These are phyloP conservation scores for Anoncus sp. DNA, from an alignment of 2,888 invertebrate genomes.

Conservation along the genomic window DNA sequence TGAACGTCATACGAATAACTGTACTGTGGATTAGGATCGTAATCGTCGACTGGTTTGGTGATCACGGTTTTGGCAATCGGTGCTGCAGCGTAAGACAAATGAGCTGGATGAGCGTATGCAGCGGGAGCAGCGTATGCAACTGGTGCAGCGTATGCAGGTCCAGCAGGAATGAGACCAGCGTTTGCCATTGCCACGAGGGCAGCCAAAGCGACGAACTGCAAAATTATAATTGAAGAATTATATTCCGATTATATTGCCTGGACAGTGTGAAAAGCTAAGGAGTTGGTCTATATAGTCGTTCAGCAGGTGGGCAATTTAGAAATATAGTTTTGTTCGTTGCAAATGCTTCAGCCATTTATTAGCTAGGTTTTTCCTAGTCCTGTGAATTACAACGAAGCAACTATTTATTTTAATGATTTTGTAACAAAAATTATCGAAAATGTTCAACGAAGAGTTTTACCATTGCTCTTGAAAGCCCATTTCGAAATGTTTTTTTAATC, in stretches of 20 bases:
- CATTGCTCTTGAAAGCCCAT: too few relatives aligned
- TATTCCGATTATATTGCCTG: not conserved
- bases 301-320: too few relatives aligned
- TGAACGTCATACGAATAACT: conserved; percentile 66
- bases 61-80: conserved; percentile 45
- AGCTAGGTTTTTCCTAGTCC: too few relatives aligned
- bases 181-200: conserved; percentile 82
- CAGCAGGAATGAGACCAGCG: conserved; percentile 83
- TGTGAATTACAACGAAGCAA: too few relatives aligned
- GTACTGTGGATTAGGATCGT: conserved; percentile 61
- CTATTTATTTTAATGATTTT: too few relatives aligned
- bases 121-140: conserved; percentile 56
- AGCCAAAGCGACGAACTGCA: too few relatives aligned
- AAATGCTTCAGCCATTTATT: too few relatives aligned
- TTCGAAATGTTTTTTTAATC: too few relatives aligned
- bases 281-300: too few relatives aligned
- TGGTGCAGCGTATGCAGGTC: conserved; percentile 54
- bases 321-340: too few relatives aligned
- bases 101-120: conserved; percentile 14
- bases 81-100: conserved; percentile 22
- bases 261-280: conserved; percentile 3
- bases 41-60: conserved; percentile 43
- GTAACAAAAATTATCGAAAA: too few relatives aligned
- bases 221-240: not conserved
- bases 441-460: too few relatives aligned